A percentile compares a stretch with the other conserved stretches of the same genome.
Evolutionary conservation across 2,888 invertebrate genomes (phyloP).

Genomic region (Cybosia mesomella): DNA sequence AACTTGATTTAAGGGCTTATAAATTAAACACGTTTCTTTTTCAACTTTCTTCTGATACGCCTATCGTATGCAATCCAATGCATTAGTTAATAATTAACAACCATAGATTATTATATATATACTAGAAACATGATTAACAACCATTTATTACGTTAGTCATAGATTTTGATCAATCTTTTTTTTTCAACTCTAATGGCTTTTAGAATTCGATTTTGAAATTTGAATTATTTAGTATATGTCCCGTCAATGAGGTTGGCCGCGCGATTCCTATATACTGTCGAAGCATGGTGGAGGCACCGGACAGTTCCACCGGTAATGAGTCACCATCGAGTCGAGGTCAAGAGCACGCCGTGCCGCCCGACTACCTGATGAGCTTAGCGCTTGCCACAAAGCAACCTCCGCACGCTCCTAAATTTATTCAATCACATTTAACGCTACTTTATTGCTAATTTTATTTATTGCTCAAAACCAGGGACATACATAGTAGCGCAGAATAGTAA

Average conservation of each 20-base stretch:
- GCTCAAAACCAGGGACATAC: slow-evolving; percentile 18
- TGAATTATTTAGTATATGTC: not conserved
- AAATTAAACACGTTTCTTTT: slow-evolving; percentile 70
- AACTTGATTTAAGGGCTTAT: slow-evolving; percentile 76
- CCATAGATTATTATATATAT: no score
- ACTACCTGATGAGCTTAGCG: slow-evolving; percentile 76
- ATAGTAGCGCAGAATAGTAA: slow-evolving; percentile 13
- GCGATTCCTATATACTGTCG: slow-evolving; percentile 47
- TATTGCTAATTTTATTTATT: slow-evolving; percentile 30
- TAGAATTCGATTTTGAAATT: slow-evolving; percentile 2
- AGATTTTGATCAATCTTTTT: slow-evolving; percentile 5
- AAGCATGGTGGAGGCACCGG: slow-evolving; percentile 50
- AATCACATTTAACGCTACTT: slow-evolving; percentile 19
- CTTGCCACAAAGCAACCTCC: slow-evolving; percentile 66
- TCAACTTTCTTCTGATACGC: slow-evolving; percentile 71
- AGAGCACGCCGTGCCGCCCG: slow-evolving; percentile 75
- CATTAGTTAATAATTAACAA: slow-evolving; percentile 60
- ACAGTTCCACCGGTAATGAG: slow-evolving; percentile 63
- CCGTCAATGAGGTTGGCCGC: slow-evolving; percentile 33
- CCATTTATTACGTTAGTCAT: slow-evolving; percentile 50
- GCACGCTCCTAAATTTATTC: slow-evolving; percentile 41
- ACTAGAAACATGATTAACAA: slow-evolving; percentile 57
- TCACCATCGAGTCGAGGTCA: slow-evolving; percentile 77
- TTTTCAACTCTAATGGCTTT: not conserved
- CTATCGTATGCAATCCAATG: slow-evolving; percentile 60